Conservation (phyloP, 2,797 vertebrate genomes). For the Huso huso region DNA sequence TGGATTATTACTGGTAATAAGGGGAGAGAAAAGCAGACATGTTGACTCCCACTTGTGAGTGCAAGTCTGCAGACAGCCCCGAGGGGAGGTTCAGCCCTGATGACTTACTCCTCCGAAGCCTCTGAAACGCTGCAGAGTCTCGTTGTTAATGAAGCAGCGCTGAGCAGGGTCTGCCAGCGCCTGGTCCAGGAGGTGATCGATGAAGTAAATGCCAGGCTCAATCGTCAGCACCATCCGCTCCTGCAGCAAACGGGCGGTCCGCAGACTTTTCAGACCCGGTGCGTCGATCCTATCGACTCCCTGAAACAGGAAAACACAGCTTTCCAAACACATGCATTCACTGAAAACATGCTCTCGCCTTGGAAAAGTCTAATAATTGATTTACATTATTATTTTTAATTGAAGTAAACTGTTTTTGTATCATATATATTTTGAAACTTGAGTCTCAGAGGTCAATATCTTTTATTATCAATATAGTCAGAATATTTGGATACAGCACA, state of each 20-base stretch:
- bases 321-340: background rate
- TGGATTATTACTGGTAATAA: background rate
- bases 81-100: background rate
- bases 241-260: conserved; percentile 72
- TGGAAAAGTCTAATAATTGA: too few relatives aligned
- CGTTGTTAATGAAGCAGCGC: conserved; percentile 72
- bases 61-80: too few relatives aligned
- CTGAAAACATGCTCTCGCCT: too few relatives aligned
- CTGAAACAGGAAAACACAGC: conserved; percentile 41
- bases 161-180: conserved; percentile 66
- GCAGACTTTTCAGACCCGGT: conserved; percentile 77
- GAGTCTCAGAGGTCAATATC: too few relatives aligned
- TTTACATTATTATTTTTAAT: too few relatives aligned
- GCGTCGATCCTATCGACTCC: conserved; percentile 67
- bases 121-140: conserved; percentile 71
- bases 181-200: conserved; percentile 82
- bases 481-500: too few relatives aligned
- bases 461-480: too few relatives aligned
- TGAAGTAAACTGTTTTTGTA: too few relatives aligned
- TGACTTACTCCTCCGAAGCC: conserved; percentile 83
- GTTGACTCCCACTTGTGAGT: background rate
- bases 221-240: conserved; percentile 89
- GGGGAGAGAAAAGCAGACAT: too few relatives aligned
- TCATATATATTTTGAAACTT: too few relatives aligned
- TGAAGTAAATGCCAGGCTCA: conserved; percentile 94